phyloP scores from a whole-genome alignment of 2,797 vertebrate species.

The Enteromius paludinosus region DNA sequence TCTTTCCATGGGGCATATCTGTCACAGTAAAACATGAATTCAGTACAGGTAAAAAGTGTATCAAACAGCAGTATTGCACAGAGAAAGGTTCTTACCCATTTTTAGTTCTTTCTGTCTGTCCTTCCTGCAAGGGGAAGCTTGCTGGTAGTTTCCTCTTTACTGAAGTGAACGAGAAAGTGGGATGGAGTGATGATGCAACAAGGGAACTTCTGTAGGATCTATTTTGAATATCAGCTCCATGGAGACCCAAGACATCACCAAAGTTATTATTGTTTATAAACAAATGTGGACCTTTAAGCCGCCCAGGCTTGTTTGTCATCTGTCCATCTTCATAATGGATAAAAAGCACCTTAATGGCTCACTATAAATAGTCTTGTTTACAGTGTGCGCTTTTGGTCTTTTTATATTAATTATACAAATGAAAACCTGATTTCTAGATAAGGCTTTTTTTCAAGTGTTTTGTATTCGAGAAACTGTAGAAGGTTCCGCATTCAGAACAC shows the following conservation, averaged over 20 bases:
- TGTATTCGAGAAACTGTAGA: too few relatives aligned
- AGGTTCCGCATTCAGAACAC: too few relatives aligned
- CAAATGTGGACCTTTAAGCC: too few relatives aligned
- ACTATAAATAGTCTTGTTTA: too few relatives aligned
- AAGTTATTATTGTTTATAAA: neutral
- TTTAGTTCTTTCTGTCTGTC: neutral
- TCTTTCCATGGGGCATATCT: neutral
- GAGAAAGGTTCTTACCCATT: conserved; percentile 27
- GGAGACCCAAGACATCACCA: too few relatives aligned
- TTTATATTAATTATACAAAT: too few relatives aligned
- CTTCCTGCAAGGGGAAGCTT: neutral
- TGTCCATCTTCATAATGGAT: too few relatives aligned
- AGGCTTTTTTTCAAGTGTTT: too few relatives aligned
- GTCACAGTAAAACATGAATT: neutral
- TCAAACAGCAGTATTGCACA: neutral
- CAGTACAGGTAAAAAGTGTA: neutral
- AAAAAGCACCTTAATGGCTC: neutral
- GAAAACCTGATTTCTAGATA: too few relatives aligned
- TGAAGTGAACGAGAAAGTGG: neutral
- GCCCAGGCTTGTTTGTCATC: too few relatives aligned
- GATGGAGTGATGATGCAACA: conserved; percentile 12
- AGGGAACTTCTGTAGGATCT: neutral
- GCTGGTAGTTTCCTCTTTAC: neutral
- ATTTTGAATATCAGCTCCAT: neutral
- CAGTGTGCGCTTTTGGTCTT: too few relatives aligned